Base-by-base conservation (phyloP, 2,113 vertebrate species). In the Propithecus coquereli region DNA sequence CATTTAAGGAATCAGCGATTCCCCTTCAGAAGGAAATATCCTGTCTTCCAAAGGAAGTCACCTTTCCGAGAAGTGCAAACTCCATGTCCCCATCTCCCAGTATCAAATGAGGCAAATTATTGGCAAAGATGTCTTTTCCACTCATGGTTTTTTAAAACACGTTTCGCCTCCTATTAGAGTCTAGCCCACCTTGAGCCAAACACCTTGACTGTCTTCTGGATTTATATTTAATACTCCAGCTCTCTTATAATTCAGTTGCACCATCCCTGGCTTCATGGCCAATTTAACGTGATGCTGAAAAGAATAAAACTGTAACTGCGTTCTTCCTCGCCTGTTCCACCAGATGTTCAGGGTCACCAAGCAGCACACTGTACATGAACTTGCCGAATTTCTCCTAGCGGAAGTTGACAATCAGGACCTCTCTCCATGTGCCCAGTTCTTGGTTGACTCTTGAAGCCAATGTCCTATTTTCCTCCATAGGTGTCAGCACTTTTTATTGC, bases 161-260 rank as follows among this genome's bases (percentile, higher is more conserved):
- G 0, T 71, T 88, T 91, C 1, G 3, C 47, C 66, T 93, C 68
- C 59, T 25, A 17, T 89, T 70, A 85, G 52, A 94, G 20, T 61
- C 43, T 3, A 68, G 45, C 81, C 84, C 68, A 66, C 70, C 70
- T 81, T n/a, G 76, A 92, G 22, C 63, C 85, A 88, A 54, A 45
- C 77, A 66, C 82, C 82, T 71, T 76, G 63, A 90, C 93, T 87
- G 11, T 77, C 94, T 94, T 76, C 50, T 80, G 47, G 77, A 94
- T 91, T 97, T 90, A 95, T 91, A 95, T 91, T 90, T 97, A 96
- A 95, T 96, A 86, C 34, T 87, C 95, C 92, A 81, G 63, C 57
- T 79, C 87, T 70, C 96, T 94, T 81, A 85, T 89, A 94, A 97
- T 83, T 94, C 82, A 94, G 59, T 37, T 20, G 74, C 52, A 88